Evolutionary conservation across 2,888 invertebrate genomes (phyloP).

Genomic region (Trachelus troglodyta): DNA sequence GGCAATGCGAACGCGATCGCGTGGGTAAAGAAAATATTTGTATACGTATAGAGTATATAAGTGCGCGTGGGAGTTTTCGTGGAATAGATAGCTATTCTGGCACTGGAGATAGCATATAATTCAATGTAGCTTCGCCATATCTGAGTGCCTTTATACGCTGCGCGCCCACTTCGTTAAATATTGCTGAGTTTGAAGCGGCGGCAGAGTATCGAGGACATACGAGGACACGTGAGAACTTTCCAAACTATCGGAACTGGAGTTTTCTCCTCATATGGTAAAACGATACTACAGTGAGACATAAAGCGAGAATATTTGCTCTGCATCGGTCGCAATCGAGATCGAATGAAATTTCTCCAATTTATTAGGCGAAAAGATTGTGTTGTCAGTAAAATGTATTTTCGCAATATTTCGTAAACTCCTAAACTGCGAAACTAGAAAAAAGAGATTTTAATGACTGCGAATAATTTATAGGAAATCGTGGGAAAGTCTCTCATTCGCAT

Average conservation of each 20-base stretch:
- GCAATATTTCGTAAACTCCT: background rate
- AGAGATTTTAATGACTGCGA: background rate
- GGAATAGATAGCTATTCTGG: background rate
- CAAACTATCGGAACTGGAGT: background rate
- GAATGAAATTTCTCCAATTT: background rate
- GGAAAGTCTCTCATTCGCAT: background rate
- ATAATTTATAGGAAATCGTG: background rate
- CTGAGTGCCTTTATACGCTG: background rate
- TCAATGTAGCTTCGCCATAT: background rate
- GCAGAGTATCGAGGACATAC: background rate
- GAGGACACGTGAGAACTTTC: background rate
- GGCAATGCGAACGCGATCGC: background rate
- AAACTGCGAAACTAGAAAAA: background rate
- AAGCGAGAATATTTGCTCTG: background rate
- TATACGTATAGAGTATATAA: background rate
- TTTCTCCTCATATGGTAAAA: background rate
- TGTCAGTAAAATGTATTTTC: background rate
- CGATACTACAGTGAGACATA: background rate
- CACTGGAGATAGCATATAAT: background rate
- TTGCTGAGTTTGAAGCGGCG: background rate
- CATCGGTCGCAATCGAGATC: background rate
- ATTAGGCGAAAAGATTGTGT: background rate
- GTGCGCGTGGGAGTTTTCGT: background rate
- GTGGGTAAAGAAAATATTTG: background rate
- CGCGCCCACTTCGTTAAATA: background rate